Percentiles rank a stretch among this genome's conserved stretches.
Conservation (phyloP, 35 echinoderm and acorn worm species). For the Antedon bifida region DNA sequence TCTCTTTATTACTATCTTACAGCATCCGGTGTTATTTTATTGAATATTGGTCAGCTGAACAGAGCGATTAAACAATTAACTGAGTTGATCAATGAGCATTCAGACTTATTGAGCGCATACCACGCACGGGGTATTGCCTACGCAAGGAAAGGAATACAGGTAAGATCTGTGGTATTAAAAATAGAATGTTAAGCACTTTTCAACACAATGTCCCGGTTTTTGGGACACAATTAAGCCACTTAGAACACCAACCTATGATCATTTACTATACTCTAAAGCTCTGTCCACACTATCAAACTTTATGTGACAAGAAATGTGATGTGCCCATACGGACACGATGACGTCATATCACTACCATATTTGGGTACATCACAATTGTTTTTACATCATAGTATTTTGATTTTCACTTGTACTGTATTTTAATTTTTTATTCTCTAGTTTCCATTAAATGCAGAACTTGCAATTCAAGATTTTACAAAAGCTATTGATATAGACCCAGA, state of each 20-base stretch:
- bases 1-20: not conserved
- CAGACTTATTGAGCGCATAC: slow-evolving; percentile 63
- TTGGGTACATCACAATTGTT: no score
- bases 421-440: slow-evolving; percentile 10
- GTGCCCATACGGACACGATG: no score
- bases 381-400: no score
- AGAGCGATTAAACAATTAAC: slow-evolving; percentile 48
- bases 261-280: no score
- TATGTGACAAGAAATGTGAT: no score
- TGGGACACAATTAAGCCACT: no score
- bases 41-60: slow-evolving; percentile 58
- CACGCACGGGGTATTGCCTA: slow-evolving; percentile 73
- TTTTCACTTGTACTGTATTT: no score
- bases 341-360: no score
- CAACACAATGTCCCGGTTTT: no score
- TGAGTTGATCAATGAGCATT: slow-evolving; percentile 35
- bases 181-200: no score
- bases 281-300: no score
- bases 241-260: no score
- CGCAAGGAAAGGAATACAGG: slow-evolving; percentile 59
- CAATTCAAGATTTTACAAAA: slow-evolving; percentile 38
- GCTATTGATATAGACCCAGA: slow-evolving; percentile 29
- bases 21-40: slow-evolving; percentile 56
- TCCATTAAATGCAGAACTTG: slow-evolving; percentile 45
- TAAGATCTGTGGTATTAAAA: slow-evolving; percentile 1